These are phyloP conservation scores for Apaloderma vittatum DNA, from an alignment of 2,113 vertebrate genomes.

Conservation along the genomic window DNA sequence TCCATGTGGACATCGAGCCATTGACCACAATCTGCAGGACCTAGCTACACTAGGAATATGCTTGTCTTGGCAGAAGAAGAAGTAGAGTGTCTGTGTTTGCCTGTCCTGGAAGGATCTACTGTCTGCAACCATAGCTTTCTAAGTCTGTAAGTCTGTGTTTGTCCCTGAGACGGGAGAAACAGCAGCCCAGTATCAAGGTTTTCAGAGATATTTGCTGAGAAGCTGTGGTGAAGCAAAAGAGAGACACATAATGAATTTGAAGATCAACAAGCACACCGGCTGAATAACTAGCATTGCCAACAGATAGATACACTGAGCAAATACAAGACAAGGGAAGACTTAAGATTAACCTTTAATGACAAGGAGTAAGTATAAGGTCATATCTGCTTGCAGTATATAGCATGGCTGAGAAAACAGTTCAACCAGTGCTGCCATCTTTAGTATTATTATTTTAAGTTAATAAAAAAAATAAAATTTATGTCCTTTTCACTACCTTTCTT, in stretches of 20 bases:
- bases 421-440: not conserved
- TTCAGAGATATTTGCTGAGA: not conserved
- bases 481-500: not conserved
- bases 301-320: not conserved
- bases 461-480: not conserved
- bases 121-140: not conserved
- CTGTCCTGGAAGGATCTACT: not conserved
- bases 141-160: not conserved
- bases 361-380: not conserved
- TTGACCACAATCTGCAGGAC: not conserved
- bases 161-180: not conserved
- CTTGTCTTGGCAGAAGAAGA: not conserved
- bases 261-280: not conserved
- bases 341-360: not conserved
- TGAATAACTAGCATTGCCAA: not conserved
- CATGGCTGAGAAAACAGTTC: not conserved
- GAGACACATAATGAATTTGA: not conserved
- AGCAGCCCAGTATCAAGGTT: not conserved
- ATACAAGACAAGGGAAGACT: not conserved
- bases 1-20: too few species aligned
- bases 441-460: not conserved
- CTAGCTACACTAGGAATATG: not conserved
- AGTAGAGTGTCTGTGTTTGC: not conserved
- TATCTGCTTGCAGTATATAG: not conserved
- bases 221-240: not conserved